Evolutionary conservation across 2,797 vertebrate genomes (phyloP), one percentile per base, ranked within the genome.

Genomic region (Sarcoramphus papa): DNA sequence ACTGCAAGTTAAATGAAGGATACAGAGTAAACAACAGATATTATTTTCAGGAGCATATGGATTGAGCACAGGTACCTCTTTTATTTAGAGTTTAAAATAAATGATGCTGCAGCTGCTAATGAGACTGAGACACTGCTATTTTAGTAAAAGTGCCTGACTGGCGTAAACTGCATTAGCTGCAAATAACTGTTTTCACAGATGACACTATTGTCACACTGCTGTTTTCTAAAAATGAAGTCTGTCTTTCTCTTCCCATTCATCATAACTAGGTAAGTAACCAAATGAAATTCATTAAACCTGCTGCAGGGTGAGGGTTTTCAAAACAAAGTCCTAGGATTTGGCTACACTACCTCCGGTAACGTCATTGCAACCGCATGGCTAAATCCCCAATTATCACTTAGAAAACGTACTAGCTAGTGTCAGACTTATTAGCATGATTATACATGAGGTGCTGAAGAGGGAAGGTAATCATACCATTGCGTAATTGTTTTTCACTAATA

Each of bases 361-460:
- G 2, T 63, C 85, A 77, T 27, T 56, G 50, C 30, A 78, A 69
- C 57, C 2, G 10, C 60, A 30, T 64, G 33, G 37, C 80, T 93
- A 94, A 90, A 89, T 89, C 70, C 51, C 75, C 75, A 86, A 6
- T 80, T 84, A 69, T 69, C 59, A 43, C 85, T 91, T 93, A 56
- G 74, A 78, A 95, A 97, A 78, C 64, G 35, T 65, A 68, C 74
- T 92, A 16, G 33, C 60, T 90, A 68, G 45, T 92, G 85, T 85
- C 74, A 93, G 67, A 47, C 75, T 85, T 88, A 75, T 31, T 60
- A 92, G 41, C 24, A 22, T 90, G 80, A 94, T 96, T 95, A 92
- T 62, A 88, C 57, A 69, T 48, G 37, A 87, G 62, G 69, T 85
- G 47, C 57, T 94, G 69, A 75, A 93, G 85, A 83, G 30, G 62